Evolutionary conservation across 2,888 invertebrate species (phyloP), one percentile per base, ranked within the genome.

Genomic region (Crocallis elinguaria): DNA sequence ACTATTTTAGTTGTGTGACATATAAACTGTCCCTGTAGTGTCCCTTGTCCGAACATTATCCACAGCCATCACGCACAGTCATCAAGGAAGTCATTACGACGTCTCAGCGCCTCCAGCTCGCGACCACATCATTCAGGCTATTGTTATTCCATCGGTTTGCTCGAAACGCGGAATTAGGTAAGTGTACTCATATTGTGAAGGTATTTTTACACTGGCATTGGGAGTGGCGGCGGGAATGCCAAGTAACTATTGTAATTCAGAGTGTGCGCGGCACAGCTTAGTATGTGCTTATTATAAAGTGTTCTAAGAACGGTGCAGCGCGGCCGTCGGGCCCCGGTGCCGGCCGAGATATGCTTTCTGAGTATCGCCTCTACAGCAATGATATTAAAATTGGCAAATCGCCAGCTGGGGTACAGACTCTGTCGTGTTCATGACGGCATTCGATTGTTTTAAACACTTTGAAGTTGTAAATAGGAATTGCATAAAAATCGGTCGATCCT

Each of bases 101-200:
- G 16, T 7, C 16, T 21, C 30, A 14, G 25, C 13, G 19, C 37
- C 49, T 42, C 6, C 16, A 23, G 30, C 30, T 32, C 37, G 11
- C 14, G 19, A 37, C 39, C 16, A 21, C 23, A 16, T 27, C 16
- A 35, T 36, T 14, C 8, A 25, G 21, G 30, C 33, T n/a, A 43
- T 52, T 42, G 35, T 8, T 32, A 52, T 52, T 46, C 52, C 8
- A 6, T 2, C 19, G 21, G 30, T 12, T 4, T 23, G 13, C n/a
- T 17, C 8, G 6, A 46, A 37, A 53, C 37, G 48, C 53, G 48
- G 53, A 53, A 53, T 53, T 38, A 48, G 41, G 46, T 42, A 37
- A 52, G 42, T 36, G 41, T 52, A 52, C 13, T 44, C 38, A 16
- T 49, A 44, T 32, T 25, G 44, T 23, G n/a, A 16, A 39, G 39